Base-by-base conservation (phyloP, 2,888 invertebrate genomes). In the Siphonodentalium dalli region DNA sequence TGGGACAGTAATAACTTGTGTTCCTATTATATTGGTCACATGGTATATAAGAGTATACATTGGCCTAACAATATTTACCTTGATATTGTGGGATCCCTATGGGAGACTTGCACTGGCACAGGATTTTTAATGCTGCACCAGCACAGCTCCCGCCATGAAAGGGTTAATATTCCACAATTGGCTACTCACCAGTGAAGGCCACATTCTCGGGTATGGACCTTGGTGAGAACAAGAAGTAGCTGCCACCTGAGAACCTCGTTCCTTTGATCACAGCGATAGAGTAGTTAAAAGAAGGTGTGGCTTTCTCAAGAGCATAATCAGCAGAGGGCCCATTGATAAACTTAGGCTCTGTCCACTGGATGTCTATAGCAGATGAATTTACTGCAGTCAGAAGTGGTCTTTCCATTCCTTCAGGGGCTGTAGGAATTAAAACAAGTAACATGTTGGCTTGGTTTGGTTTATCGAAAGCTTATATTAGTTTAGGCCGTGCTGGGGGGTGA, bases 261-360 rank as follows among this genome's bases (percentile, higher is more conserved):
- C 81, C 81, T 11, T 58, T 61, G 34, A 69, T 67, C 9, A 80
- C 75, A n/a, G 65, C 63, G 2, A 81, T 75, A 1, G 80, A 79
- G 55, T 65, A 70, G 53, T 71, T 77, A 29, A 81, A 71, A 9
- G 80, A 71, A 11, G 75, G 71, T 23, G 61, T 65, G 1, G 72
- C 74, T 41, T 79, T 70, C 54, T 73, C 65, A 26, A 81, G 60
- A 2, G 62, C 64, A 62, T 80, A 81, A n/a, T 47, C 27, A 0
- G 78, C 78, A 0, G 51, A 35, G 5, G 80, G 80, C 26, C 78
- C 79, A 61, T 81, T 81, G 1, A 66, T 67, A 27, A 66, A 62
- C 1, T 52, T 20, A 3, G 81, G 80, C n/a, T 69, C 65, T 2
- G 55, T 24, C 81, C 81, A 81, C 3, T 46, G 39, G 15, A 81